These are phyloP conservation scores for Odontomyia ornata DNA, from an alignment of 2,888 invertebrate species.

Conservation along the genomic window DNA sequence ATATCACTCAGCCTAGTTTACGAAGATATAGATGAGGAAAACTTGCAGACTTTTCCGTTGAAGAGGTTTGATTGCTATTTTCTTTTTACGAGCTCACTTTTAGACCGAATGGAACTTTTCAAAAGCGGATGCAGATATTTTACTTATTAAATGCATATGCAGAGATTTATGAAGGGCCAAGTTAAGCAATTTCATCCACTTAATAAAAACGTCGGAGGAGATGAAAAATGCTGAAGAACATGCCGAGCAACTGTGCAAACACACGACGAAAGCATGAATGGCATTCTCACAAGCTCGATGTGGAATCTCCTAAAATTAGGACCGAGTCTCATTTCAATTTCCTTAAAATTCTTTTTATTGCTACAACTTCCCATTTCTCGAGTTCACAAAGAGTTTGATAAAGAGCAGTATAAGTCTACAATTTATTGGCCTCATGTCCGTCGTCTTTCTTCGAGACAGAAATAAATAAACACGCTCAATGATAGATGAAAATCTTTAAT, in stretches of 20 bases:
- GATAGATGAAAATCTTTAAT: not conserved
- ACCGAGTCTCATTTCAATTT: not conserved
- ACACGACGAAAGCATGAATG: no score
- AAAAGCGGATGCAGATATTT: constrained; percentile 10
- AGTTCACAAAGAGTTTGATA: not conserved
- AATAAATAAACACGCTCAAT: not conserved
- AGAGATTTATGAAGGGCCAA: constrained; percentile 6
- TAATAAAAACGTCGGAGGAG: no score
- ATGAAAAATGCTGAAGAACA: no score
- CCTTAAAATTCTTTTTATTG: not conserved
- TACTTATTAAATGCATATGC: constrained; percentile 5
- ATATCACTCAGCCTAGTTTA: constrained; percentile 4
- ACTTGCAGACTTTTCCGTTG: not conserved
- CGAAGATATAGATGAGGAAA: not conserved
- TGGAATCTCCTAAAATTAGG: not conserved
- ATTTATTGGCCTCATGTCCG: not conserved
- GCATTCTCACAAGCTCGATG: no score
- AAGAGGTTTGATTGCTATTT: not conserved
- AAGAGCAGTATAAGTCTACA: no score
- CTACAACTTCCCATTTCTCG: not conserved
- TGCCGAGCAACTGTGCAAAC: no score
- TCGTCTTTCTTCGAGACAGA: not conserved
- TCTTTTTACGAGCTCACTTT: not conserved
- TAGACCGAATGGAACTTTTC: not conserved
- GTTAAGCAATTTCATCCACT: not conserved